phyloP scores from a whole-genome alignment of 2,113 vertebrate species.

The Felis catus region DNA sequence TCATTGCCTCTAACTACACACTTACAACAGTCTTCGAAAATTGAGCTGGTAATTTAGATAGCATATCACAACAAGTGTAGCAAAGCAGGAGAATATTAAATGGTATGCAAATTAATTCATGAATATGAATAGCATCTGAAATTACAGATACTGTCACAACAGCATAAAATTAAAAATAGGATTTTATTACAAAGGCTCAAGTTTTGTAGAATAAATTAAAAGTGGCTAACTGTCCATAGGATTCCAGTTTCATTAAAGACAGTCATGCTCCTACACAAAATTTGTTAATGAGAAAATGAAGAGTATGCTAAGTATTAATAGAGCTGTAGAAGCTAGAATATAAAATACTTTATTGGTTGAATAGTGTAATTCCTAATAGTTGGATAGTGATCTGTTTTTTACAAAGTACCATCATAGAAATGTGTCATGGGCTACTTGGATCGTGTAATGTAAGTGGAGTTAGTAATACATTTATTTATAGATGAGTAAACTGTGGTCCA shows the following conservation, averaged over 20 bases:
- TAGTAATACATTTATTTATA: not conserved
- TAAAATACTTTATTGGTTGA: not conserved
- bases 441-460: not conserved
- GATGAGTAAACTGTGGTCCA: not conserved
- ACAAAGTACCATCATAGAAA: not conserved
- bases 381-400: not conserved
- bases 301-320: not conserved
- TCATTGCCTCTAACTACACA: slow-evolving; percentile 60
- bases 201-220: slow-evolving; percentile 50
- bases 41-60: slow-evolving; percentile 65
- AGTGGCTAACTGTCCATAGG: not conserved
- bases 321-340: not conserved
- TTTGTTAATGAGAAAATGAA: not conserved
- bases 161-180: slow-evolving; percentile 50
- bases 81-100: slow-evolving; percentile 71
- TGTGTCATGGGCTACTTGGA: not conserved
- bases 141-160: slow-evolving; percentile 60
- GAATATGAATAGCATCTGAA: slow-evolving; percentile 68
- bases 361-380: not conserved
- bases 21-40: slow-evolving; percentile 67
- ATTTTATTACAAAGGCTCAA: slow-evolving; percentile 52
- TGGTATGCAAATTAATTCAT: slow-evolving; percentile 63
- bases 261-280: not conserved
- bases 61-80: slow-evolving; percentile 56
- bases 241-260: not conserved